These are phyloP conservation scores for Achatina immaculata DNA, from an alignment of 1,140 invertebrate species.

Conservation along the genomic window DNA sequence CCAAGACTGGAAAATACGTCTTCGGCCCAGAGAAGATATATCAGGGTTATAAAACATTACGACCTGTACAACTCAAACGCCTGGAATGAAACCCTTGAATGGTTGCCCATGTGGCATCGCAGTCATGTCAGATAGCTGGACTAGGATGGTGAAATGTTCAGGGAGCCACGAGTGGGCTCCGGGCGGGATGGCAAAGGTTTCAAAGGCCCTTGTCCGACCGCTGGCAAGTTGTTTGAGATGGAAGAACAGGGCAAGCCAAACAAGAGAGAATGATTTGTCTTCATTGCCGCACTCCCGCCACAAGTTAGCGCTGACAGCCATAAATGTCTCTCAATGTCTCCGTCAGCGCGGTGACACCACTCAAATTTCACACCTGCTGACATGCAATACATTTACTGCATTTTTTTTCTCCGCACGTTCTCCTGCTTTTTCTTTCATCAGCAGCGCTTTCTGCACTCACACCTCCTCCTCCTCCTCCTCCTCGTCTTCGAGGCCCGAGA, in stretches of 20 bases:
- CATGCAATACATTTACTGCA: slow-evolving; percentile 21
- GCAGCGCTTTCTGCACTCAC: background rate
- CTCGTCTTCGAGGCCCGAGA: background rate
- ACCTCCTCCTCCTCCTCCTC: background rate
- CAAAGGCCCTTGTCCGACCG: too few relatives aligned
- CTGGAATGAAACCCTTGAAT: too few relatives aligned
- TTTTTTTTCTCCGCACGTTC: background rate
- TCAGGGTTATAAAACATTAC: too few relatives aligned
- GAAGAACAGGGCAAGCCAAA: background rate
- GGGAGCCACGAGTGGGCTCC: background rate
- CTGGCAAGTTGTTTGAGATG: too few relatives aligned
- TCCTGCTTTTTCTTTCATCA: background rate
- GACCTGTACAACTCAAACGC: too few relatives aligned
- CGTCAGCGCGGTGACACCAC: slow-evolving; percentile 16
- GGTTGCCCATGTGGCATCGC: too few relatives aligned
- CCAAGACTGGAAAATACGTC: too few relatives aligned
- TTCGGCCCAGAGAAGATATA: too few relatives aligned
- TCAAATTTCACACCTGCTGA: slow-evolving; percentile 12
- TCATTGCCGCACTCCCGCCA: background rate
- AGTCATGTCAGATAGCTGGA: too few relatives aligned
- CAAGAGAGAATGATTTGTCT: background rate
- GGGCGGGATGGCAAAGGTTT: too few relatives aligned
- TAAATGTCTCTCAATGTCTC: slow-evolving; percentile 7
- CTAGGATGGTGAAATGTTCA: too few relatives aligned
- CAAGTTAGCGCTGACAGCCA: slow-evolving; percentile 12